Percentiles rank a stretch among this genome's conserved stretches.
phyloP scores from a whole-genome alignment of 2,888 invertebrate species.

The Proisotoma minuta region DNA sequence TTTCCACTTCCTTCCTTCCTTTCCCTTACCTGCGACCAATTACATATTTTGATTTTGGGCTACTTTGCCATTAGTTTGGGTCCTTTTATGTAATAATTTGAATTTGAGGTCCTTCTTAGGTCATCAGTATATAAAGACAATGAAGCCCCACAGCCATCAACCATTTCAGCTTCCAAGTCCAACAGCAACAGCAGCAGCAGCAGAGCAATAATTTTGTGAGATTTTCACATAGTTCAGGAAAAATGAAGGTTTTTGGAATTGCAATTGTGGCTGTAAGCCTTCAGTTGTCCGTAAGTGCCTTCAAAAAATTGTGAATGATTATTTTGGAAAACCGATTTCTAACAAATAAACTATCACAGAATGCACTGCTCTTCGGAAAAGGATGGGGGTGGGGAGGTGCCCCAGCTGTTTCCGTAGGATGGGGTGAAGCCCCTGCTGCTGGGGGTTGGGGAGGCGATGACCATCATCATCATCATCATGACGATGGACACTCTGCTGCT shows the following conservation, averaged over 20 bases:
- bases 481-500: neutral
- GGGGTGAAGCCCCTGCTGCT: neutral
- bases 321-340: neutral
- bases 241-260: neutral
- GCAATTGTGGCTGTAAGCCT: neutral
- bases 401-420: neutral
- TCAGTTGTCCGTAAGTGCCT: neutral
- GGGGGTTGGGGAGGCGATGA: constrained; percentile 25
- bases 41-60: neutral
- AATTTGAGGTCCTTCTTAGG: neutral
- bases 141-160: neutral
- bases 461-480: neutral
- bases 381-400: constrained; percentile 3
- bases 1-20: neutral
- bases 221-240: too few relatives aligned
- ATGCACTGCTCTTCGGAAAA: neutral
- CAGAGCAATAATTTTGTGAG: neutral
- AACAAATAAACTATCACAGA: constrained; percentile 1
- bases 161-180: neutral
- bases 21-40: neutral
- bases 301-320: neutral
- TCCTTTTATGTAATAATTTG: too few relatives aligned
- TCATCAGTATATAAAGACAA: neutral
- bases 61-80: too few relatives aligned
- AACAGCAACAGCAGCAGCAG: neutral